Percentiles rank a stretch among this genome's conserved stretches.
Conservation (phyloP, 2,113 vertebrate genomes). For the Menura novaehollandiae region DNA sequence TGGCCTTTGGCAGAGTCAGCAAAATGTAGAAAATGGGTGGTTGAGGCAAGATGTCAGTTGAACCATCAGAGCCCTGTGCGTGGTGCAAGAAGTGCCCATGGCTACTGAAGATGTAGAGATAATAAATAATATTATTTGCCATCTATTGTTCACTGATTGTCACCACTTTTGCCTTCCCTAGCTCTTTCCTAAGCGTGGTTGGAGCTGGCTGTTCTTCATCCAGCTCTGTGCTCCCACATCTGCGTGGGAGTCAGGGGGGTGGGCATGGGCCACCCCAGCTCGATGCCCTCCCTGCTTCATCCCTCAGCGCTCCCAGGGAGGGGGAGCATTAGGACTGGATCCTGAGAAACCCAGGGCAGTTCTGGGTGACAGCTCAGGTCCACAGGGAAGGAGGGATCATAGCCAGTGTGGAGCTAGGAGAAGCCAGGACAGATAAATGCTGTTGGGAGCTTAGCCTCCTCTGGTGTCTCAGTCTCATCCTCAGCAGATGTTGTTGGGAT, state of each 20-base stretch:
- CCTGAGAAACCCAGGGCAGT: background rate
- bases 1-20: background rate
- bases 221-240: background rate
- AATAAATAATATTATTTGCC: background rate
- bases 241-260: rapidly evolving
- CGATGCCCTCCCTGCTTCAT: rapidly evolving
- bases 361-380: background rate
- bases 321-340: background rate
- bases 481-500: background rate
- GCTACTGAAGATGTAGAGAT: background rate
- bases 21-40: background rate
- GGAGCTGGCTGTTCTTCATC: background rate
- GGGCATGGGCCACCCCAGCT: background rate
- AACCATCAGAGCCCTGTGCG: background rate
- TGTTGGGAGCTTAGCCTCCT: background rate
- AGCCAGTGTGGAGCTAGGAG: background rate
- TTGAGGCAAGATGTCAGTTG: background rate
- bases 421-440: background rate
- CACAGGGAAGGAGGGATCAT: background rate
- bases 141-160: background rate
- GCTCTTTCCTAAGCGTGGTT: background rate
- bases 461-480: background rate
- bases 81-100: background rate
- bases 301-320: background rate
- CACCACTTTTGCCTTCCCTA: background rate